Percentiles rank a stretch among this genome's conserved stretches.
phyloP scores from a whole-genome alignment of 2,113 vertebrate species.

The Sinosuthora webbiana region DNA sequence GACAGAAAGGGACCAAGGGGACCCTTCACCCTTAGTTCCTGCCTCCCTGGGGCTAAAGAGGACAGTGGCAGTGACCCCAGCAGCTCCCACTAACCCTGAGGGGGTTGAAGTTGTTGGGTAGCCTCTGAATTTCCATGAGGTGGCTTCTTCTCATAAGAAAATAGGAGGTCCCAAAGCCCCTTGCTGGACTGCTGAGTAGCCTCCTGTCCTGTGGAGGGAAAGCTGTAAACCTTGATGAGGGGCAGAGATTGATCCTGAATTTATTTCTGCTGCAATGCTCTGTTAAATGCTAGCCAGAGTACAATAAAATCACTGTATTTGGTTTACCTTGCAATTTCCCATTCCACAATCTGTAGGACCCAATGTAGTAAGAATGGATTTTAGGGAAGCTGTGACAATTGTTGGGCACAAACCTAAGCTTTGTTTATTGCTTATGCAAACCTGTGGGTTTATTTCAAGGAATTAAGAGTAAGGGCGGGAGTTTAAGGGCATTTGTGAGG shows the following conservation, averaged over 20 bases:
- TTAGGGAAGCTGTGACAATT: not conserved
- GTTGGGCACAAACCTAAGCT: not conserved
- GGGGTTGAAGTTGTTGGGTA: not conserved
- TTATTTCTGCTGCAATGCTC: not conserved
- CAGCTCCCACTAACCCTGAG: not conserved
- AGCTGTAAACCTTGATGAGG: not conserved
- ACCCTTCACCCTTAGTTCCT: not conserved
- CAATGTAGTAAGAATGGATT: not conserved
- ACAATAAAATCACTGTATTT: not conserved
- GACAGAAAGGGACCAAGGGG: not conserved
- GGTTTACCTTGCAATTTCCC: not conserved
- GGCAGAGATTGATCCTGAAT: not conserved
- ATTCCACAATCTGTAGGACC: not conserved
- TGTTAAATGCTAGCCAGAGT: not conserved
- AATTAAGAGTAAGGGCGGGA: not conserved
- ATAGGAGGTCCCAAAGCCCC: fast-evolving
- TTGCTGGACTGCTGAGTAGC: not conserved
- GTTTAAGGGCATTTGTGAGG: not conserved
- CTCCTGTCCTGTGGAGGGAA: not conserved
- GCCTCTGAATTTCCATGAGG: not conserved
- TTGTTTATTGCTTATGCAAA: not conserved
- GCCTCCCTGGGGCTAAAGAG: not conserved
- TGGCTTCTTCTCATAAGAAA: not conserved
- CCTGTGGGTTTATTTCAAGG: not conserved
- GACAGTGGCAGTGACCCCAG: not conserved